Evolutionary conservation across 2,888 invertebrate species (phyloP).

Genomic region (Cataglyphis rosenhaueri): DNA sequence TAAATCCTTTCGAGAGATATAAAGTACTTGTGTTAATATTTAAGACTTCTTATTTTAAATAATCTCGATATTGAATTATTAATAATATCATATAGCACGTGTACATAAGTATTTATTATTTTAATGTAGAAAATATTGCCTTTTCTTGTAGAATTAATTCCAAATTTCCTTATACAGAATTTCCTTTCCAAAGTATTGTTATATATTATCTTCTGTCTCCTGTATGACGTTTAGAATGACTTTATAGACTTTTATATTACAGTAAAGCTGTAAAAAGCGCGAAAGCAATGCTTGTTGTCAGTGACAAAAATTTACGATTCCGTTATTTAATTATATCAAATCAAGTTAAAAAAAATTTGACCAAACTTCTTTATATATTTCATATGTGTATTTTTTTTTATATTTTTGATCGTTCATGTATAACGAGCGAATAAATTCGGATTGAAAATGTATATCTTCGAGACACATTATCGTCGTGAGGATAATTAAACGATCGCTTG

Average conservation of each 20-base stretch:
- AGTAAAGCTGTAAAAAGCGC: too few species aligned
- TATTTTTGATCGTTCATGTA: not conserved
- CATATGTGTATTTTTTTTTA: not conserved
- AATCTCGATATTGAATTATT: not conserved
- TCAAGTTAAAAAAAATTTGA: not conserved
- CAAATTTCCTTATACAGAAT: not conserved
- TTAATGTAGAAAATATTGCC: not conserved
- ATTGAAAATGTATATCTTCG: not conserved
- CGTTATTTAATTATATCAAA: not conserved
- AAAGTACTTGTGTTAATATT: conserved; percentile 3
- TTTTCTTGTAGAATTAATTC: not conserved
- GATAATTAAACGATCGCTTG: not conserved
- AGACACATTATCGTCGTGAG: not conserved
- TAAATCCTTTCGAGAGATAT: not conserved
- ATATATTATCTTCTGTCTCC: not conserved
- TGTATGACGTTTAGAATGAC: not conserved
- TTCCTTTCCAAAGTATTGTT: not conserved
- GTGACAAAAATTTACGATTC: not conserved
- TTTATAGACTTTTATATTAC: conserved; percentile 4
- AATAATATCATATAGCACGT: not conserved
- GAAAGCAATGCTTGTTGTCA: not conserved
- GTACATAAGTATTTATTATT: not conserved
- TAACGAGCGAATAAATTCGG: not conserved
- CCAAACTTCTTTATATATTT: not conserved
- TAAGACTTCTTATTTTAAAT: conserved; percentile 3